A percentile compares a stretch with the other conserved stretches of the same genome.
These are phyloP conservation scores for Vimba vimba DNA, from an alignment of 2,113 vertebrate genomes.

Conservation along the genomic window DNA sequence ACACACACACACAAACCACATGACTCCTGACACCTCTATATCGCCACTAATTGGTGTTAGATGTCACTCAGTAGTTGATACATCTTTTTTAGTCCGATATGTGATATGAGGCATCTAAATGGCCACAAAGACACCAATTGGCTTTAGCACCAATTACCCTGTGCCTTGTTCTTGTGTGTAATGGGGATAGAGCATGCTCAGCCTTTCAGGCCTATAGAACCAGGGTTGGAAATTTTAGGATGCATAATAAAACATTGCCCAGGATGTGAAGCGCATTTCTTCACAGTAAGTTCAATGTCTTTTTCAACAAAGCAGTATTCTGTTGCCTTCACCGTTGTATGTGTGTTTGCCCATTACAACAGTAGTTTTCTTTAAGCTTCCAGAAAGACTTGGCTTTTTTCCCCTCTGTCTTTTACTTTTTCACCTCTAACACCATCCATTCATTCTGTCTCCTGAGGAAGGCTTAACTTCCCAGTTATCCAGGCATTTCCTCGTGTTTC, in stretches of 20 bases:
- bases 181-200: background rate
- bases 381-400: too few relatives aligned
- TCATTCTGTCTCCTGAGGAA: background rate
- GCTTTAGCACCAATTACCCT: background rate
- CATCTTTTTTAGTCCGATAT: background rate
- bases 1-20: background rate
- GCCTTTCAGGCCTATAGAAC: background rate
- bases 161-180: background rate
- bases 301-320: too few relatives aligned
- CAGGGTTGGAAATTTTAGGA: background rate
- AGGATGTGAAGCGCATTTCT: background rate
- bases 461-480: background rate
- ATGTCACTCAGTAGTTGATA: slow-evolving; percentile 45
- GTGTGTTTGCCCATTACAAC: background rate
- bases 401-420: background rate
- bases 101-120: background rate
- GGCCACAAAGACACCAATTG: background rate
- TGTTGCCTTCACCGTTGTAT: background rate
- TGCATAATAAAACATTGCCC: background rate
- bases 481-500: background rate
- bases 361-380: background rate
- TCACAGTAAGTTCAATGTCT: too few relatives aligned
- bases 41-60: slow-evolving; percentile 56
- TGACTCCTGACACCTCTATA: slow-evolving; percentile 17
- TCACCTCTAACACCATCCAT: background rate